Conservation (phyloP, 2,797 vertebrate species). For the Sciurus carolinensis region DNA sequence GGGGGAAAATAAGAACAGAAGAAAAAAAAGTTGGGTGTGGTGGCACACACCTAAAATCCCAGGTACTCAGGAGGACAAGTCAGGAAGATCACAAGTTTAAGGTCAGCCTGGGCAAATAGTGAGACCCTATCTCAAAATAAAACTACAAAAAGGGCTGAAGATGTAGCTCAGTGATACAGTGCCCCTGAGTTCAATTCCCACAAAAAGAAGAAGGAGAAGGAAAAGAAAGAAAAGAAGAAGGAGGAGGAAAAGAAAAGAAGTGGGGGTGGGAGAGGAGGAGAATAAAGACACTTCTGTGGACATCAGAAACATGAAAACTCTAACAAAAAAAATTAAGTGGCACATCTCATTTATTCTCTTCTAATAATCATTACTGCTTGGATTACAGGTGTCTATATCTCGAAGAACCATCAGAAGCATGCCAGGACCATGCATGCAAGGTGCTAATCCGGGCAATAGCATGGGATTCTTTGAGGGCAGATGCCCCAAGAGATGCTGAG, state of each 20-base stretch:
- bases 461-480: not conserved
- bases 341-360: not conserved
- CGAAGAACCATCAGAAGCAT: not conserved
- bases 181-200: not conserved
- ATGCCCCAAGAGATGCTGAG: not conserved
- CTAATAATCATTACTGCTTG: not conserved
- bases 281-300: not conserved
- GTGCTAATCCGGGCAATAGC: not conserved
- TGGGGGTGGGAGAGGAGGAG: not conserved
- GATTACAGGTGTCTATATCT: not conserved
- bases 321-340: not conserved
- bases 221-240: too few species aligned
- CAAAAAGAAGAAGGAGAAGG: too few species aligned
- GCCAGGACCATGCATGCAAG: not conserved
- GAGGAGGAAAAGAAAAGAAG: too few species aligned
- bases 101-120: not conserved
- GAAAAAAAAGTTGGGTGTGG: not conserved
- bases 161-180: not conserved
- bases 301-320: not conserved
- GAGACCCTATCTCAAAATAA: not conserved
- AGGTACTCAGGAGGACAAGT: not conserved
- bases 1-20: not conserved
- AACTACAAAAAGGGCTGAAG: not conserved
- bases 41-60: not conserved
- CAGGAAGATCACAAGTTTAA: not conserved